Percentiles rank a stretch among this genome's conserved stretches.
These are phyloP conservation scores for Trachurus trachurus DNA, from an alignment of 2,797 vertebrate genomes.

Conservation along the genomic window DNA sequence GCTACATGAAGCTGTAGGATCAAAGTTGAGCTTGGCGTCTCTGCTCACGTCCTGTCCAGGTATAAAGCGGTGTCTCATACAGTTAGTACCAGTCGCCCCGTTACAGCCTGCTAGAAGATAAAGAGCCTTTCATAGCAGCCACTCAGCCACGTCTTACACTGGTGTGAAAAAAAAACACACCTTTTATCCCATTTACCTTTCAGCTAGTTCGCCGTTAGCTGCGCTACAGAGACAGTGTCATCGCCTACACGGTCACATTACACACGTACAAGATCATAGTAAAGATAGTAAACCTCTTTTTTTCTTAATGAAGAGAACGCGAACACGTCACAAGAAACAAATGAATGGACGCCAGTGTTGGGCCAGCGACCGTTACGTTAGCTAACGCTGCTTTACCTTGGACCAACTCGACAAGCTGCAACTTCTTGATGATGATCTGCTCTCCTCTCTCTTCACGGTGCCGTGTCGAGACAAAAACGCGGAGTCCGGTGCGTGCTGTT, in stretches of 20 bases:
- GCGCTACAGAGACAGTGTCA: background rate
- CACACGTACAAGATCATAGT: background rate
- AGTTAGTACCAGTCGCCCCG: slow-evolving; percentile 47
- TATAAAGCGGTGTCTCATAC: background rate
- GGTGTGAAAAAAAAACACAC: background rate
- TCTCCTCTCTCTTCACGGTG: slow-evolving; percentile 19
- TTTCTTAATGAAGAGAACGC: background rate
- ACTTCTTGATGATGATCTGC: slow-evolving; percentile 39
- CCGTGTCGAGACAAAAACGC: background rate
- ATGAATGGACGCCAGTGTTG: slow-evolving; percentile 46
- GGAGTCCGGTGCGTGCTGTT: background rate
- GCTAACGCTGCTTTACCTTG: slow-evolving; percentile 62
- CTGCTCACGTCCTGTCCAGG: background rate
- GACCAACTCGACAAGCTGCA: slow-evolving; percentile 69
- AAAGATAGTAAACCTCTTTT: background rate
- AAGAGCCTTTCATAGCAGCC: slow-evolving; percentile 65
- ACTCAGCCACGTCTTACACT: slow-evolving; percentile 57
- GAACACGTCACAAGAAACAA: background rate
- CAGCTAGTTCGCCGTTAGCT: slow-evolving; percentile 14
- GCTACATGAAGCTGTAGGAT: background rate
- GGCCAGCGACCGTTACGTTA: slow-evolving; percentile 15
- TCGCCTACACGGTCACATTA: fast-evolving
- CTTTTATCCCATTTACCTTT: slow-evolving; percentile 15
- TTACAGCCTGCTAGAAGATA: slow-evolving; percentile 51
- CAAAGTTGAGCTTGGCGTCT: background rate